These are phyloP conservation scores for Tetramorium bicarinatum DNA, from an alignment of 2,888 invertebrate species.

Conservation along the genomic window DNA sequence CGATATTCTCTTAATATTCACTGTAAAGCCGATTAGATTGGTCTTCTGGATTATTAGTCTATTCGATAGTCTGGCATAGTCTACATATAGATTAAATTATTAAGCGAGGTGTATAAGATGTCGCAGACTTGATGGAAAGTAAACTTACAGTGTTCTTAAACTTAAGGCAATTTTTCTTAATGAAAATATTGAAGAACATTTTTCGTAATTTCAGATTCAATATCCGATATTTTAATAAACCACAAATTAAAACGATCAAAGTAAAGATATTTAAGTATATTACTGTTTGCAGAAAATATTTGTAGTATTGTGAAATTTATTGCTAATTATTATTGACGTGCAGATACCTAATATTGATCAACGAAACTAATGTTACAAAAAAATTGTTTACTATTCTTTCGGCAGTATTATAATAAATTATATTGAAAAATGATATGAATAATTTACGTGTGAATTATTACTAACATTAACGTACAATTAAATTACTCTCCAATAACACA, in stretches of 20 bases:
- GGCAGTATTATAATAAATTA: background rate
- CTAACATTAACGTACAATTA: background rate
- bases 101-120: background rate
- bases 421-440: background rate
- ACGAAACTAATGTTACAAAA: background rate
- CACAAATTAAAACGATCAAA: background rate
- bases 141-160: background rate
- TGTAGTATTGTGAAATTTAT: background rate
- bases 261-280: background rate
- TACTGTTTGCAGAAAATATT: background rate
- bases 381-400: background rate
- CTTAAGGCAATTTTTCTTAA: background rate
- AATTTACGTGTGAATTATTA: background rate
- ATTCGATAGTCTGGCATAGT: background rate
- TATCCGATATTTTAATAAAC: background rate
- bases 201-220: background rate
- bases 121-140: background rate
- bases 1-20: conserved; percentile 43
- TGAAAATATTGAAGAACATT: background rate
- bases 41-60: conserved; percentile 21
- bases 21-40: conserved; percentile 7
- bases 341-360: background rate
- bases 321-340: background rate
- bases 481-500: background rate
- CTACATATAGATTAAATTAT: conserved; percentile 9